Percentiles rank a stretch among this genome's conserved stretches.
Conservation (phyloP, 2,797 vertebrate species). For the Carcharodon carcharias region DNA sequence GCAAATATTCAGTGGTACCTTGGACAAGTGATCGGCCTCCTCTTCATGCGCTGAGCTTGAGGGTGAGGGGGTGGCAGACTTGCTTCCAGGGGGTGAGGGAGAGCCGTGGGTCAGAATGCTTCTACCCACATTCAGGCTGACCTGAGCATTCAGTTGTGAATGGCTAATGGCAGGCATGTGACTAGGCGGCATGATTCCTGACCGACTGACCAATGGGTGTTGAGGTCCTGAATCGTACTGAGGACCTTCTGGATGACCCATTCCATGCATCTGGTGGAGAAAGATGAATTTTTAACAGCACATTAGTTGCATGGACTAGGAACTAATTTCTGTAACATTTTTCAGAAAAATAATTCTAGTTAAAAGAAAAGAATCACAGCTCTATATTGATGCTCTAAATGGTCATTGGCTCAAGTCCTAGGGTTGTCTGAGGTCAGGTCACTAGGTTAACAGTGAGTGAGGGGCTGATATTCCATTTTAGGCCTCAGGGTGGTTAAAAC, state of each 20-base stretch:
- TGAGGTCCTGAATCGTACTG: constrained; percentile 80
- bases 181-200: constrained; percentile 78
- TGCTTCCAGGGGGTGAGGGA: constrained; percentile 92
- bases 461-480: background rate
- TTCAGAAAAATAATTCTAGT: background rate
- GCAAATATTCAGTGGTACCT: constrained; percentile 61
- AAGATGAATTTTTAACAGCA: constrained; percentile 56
- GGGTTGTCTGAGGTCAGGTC: background rate
- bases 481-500: background rate
- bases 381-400: background rate
- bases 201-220: constrained; percentile 79
- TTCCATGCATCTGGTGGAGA: constrained; percentile 91
- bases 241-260: constrained; percentile 82
- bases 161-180: constrained; percentile 84
- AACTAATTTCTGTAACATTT: constrained; percentile 50
- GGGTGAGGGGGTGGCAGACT: constrained; percentile 95
- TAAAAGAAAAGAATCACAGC: background rate
- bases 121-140: constrained; percentile 62
- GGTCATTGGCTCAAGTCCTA: background rate
- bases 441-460: background rate
- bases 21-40: constrained; percentile 86
- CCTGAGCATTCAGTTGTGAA: constrained; percentile 91
- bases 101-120: constrained; percentile 77
- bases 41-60: constrained; percentile 98
- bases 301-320: constrained; percentile 40